phyloP scores from a whole-genome alignment of 2,797 vertebrate species.

The Anas bernieri region DNA sequence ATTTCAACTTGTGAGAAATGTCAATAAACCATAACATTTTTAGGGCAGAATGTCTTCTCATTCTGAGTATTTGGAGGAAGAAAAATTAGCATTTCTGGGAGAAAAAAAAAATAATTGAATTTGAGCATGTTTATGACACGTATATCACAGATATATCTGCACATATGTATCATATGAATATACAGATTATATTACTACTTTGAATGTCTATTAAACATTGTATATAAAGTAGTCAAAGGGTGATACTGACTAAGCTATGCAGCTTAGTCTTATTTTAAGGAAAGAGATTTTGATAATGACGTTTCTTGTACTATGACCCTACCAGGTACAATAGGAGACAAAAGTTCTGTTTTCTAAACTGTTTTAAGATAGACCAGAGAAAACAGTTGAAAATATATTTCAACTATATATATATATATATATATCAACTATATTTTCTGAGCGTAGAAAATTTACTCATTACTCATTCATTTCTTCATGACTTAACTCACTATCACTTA shows the following conservation, averaged over 20 bases:
- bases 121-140: background rate
- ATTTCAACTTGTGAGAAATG: slow-evolving; percentile 33
- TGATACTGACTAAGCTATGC: background rate
- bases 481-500: background rate
- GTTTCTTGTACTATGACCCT: background rate
- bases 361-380: background rate
- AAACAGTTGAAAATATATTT: background rate
- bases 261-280: background rate
- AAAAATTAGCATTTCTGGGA: background rate
- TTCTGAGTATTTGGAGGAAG: background rate
- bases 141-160: background rate
- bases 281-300: background rate
- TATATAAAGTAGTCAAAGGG: background rate
- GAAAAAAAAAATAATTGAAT: background rate
- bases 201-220: background rate
- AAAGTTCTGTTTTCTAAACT: background rate
- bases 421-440: no score
- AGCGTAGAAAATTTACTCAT: background rate
- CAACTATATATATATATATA: no score
- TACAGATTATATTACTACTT: background rate
- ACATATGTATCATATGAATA: background rate
- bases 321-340: background rate
- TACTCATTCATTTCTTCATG: background rate
- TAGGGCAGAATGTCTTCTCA: background rate
- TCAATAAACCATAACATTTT: slow-evolving; percentile 3